Evolutionary conservation across 2,888 invertebrate genomes (phyloP), one percentile per base, ranked within the genome.

Genomic region (Perdita meconis): DNA sequence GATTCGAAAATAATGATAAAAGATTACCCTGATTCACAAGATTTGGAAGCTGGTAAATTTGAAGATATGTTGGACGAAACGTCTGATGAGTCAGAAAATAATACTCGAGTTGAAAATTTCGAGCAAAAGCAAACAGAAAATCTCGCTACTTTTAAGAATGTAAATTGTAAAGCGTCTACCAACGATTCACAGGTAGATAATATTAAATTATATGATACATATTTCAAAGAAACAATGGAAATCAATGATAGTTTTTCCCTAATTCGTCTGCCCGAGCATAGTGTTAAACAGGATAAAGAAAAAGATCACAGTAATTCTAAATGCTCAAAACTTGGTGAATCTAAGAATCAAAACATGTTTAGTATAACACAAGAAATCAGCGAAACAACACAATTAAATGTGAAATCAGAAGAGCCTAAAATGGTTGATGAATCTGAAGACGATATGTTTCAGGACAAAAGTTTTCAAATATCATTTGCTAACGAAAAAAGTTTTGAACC

Each of bases 401-500:
- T 44, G 36, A 56, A 65, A 2, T 34, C 63, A 1, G 22, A n/a
- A 1, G 1, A 13, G 6, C 6, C 38, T 26, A 16, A 10, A 12
- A 12, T 26, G 0, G 1, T 24, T 3, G n/a, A 19, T 0, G 84
- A 86, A 47, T 89, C 88, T 0, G 88, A 88, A 8, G 87, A 88
- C 4, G 89, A 89, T 66, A 85, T 89, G 63, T 89, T 89, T 64
- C 75, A 22, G 53, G 77, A 77, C 0, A 68, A 77, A n/a, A 30
- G 12, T 12, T 22, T 40, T 22, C 13, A 5, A 19, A 1, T 1
- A n/a, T n/a, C n/a, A n/a, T n/a, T n/a, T n/a, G n/a, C n/a, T n/a
- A n/a, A n/a, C n/a, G n/a, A n/a, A 0, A 10, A 70, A 30, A 19
- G 13, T 42, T 19, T 22, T 3, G 2, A 16, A 8, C 12, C 6